Conservation (phyloP, 2,113 vertebrate genomes). For the Turnix velox region DNA sequence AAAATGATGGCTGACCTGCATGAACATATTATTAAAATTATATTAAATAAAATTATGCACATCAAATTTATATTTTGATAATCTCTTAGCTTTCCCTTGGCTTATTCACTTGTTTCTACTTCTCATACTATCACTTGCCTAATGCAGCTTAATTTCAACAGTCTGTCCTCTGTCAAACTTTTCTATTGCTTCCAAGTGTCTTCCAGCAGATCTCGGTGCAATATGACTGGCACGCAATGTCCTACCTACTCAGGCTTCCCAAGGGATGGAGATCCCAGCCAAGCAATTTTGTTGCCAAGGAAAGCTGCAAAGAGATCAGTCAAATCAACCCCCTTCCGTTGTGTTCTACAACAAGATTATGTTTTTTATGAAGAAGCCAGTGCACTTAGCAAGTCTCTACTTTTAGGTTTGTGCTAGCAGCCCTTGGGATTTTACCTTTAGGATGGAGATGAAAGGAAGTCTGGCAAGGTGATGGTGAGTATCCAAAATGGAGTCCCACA, state of each 20-base stretch:
- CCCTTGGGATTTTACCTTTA: background rate
- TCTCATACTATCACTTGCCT: background rate
- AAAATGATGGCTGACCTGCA: background rate
- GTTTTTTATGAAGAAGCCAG: background rate
- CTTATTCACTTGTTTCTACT: background rate
- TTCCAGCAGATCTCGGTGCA: background rate
- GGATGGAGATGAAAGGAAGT: background rate
- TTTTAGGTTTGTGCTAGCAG: background rate
- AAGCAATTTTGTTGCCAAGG: background rate
- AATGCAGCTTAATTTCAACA: background rate
- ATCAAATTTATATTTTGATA: background rate
- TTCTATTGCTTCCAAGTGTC: background rate
- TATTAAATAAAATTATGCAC: background rate
- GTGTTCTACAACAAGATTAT: background rate
- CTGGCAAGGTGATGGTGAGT: background rate
- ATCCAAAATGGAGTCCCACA: background rate
- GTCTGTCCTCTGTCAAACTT: background rate
- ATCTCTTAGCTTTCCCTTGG: background rate
- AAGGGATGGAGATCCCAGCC: background rate
- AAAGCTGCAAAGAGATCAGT: background rate
- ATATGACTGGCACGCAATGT: accelerated
- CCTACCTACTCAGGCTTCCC: background rate
- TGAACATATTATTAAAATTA: background rate
- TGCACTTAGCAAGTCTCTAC: background rate
- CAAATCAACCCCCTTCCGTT: background rate